Evolutionary conservation across 37 sponge, comb jelly and placozoan genomes (phyloP).

Genomic region (Bolinopsis microptera): DNA sequence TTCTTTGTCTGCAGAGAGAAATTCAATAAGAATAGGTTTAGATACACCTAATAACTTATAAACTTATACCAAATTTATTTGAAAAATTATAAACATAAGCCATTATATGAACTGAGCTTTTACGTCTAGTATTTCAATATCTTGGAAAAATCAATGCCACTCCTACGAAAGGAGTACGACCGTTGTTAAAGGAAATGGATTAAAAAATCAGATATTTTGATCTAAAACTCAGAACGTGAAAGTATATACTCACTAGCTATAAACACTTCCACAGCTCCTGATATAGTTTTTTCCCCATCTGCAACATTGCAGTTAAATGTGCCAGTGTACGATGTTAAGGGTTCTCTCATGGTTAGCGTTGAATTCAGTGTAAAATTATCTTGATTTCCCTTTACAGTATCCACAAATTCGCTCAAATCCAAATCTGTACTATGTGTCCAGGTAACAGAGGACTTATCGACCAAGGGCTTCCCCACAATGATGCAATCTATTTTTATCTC

Average conservation of each 20-base stretch:
- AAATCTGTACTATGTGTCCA: neutral
- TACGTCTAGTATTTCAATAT: too few relatives aligned
- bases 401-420: neutral
- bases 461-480: neutral
- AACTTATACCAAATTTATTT: too few relatives aligned
- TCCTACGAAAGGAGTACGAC: too few relatives aligned
- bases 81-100: too few relatives aligned
- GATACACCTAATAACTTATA: too few relatives aligned
- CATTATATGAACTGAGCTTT: too few relatives aligned
- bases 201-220: too few relatives aligned
- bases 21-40: too few relatives aligned
- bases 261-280: neutral
- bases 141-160: too few relatives aligned
- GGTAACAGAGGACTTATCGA: neutral
- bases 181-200: too few relatives aligned
- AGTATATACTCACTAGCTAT: neutral
- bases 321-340: neutral
- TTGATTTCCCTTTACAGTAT: neutral
- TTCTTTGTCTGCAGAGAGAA: too few relatives aligned
- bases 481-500: neutral
- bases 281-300: neutral
- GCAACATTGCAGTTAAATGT: slow-evolving; percentile 1
- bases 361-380: neutral
- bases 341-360: neutral
- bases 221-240: too few relatives aligned